Percentiles rank a stretch among this genome's conserved stretches.
Conservation (phyloP, 2,888 invertebrate genomes). For the Scaptodrosophila latifasciaeformis region DNA sequence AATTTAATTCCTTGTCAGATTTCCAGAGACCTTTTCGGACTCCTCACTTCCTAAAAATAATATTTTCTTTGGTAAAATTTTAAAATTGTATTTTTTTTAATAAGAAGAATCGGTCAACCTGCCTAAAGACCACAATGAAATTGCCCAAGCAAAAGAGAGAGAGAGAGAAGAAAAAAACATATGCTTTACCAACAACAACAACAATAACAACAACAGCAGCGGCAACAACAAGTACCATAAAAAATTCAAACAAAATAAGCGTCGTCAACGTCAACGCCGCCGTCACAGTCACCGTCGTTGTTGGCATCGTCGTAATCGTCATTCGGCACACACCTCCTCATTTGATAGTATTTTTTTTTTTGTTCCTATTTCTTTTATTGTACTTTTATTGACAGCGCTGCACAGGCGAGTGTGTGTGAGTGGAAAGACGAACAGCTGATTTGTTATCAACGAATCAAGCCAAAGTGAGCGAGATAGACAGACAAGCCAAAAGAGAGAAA, state of each 20-base stretch:
- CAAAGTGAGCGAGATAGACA: constrained; percentile 29
- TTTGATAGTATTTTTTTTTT: too few relatives aligned
- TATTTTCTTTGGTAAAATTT: too few relatives aligned
- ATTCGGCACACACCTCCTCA: too few relatives aligned
- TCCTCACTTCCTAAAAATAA: too few relatives aligned
- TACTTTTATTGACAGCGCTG: too few relatives aligned
- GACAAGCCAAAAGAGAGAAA: constrained; percentile 37
- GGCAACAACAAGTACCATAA: neutral
- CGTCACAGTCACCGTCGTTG: too few relatives aligned
- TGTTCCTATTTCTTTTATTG: too few relatives aligned
- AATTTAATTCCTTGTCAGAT: too few relatives aligned
- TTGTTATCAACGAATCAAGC: constrained; percentile 6
- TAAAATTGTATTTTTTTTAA: too few relatives aligned
- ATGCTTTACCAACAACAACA: constrained; percentile 39
- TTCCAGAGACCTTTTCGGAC: too few relatives aligned
- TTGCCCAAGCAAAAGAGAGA: constrained; percentile 17
- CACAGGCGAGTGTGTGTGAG: constrained; percentile 11
- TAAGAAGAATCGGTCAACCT: too few relatives aligned
- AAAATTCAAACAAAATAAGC: constrained; percentile 13
- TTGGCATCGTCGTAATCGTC: constrained; percentile 29
- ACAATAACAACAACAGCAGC: constrained; percentile 18
- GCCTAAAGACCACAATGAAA: constrained; percentile 27
- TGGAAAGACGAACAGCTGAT: constrained; percentile 32
- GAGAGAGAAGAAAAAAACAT: constrained; percentile 54
- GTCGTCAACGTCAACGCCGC: too few relatives aligned